Percentiles rank a stretch among this genome's conserved stretches.
Conservation (phyloP, 2,888 invertebrate genomes). For the Blastobasis lacticolella region DNA sequence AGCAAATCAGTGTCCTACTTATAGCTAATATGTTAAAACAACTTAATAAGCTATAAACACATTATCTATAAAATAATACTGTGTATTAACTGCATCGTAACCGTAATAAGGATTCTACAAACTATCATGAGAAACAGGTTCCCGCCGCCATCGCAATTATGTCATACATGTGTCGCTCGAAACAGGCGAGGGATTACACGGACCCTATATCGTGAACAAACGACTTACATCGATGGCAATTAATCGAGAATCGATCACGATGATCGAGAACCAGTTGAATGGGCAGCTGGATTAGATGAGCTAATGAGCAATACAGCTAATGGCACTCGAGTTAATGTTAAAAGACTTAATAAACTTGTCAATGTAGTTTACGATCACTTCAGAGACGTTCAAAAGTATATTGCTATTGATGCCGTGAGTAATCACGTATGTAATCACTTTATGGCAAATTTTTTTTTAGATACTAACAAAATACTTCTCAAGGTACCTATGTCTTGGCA, state of each 20-base stretch:
- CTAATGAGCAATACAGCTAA: not conserved
- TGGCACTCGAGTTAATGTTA: not conserved
- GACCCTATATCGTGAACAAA: not conserved
- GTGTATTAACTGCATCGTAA: not conserved
- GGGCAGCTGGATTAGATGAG: not conserved
- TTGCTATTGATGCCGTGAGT: too few species aligned
- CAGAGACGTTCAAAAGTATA: too few species aligned
- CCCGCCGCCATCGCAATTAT: not conserved
- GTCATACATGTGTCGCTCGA: not conserved
- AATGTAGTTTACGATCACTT: not conserved
- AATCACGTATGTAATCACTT: too few species aligned
- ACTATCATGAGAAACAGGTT: not conserved
- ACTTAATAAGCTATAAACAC: too few species aligned
- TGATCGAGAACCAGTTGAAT: constrained; percentile 1
- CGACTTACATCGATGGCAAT: constrained; percentile 3
- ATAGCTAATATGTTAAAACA: too few species aligned
- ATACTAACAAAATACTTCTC: too few species aligned
- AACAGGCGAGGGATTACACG: not conserved
- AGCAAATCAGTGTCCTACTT: too few species aligned
- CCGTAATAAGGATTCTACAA: not conserved
- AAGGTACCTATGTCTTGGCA: too few species aligned
- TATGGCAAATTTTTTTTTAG: too few species aligned
- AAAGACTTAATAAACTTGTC: constrained; percentile 3
- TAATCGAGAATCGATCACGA: constrained; percentile 2
- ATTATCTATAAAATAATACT: too few species aligned